Evolutionary conservation across 2,888 invertebrate genomes (phyloP).

Genomic region (Melitaea athalia): DNA sequence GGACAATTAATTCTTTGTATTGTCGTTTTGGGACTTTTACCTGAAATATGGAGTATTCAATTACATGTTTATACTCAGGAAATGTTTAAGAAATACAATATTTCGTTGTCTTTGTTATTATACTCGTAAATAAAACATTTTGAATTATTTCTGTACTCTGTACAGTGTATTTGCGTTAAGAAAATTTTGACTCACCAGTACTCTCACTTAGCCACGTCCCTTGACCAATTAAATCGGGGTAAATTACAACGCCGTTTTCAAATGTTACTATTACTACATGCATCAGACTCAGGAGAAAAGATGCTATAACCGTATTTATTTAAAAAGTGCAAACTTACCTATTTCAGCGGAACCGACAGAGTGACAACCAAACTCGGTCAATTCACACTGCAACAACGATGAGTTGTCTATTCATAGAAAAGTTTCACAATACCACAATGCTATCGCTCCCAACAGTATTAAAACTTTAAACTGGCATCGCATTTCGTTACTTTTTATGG

Average conservation of each 20-base stretch:
- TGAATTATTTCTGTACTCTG: background rate
- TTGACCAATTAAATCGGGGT: no score
- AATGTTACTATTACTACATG: no score
- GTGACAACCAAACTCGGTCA: slow-evolving; percentile 30
- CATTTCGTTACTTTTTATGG: slow-evolving; percentile 6
- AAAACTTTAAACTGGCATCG: slow-evolving; percentile 21
- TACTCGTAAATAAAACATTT: background rate
- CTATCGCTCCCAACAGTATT: slow-evolving; percentile 19
- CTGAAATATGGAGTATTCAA: slow-evolving; percentile 7
- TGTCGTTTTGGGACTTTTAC: slow-evolving; percentile 33
- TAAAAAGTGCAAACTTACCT: slow-evolving; percentile 12
- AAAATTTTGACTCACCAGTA: no score
- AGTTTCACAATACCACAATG: slow-evolving; percentile 24
- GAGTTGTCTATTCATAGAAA: slow-evolving; percentile 26
- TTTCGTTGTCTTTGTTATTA: background rate
- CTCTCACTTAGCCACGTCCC: no score
- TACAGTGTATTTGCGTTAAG: no score
- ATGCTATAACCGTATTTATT: slow-evolving; percentile 1
- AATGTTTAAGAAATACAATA: background rate
- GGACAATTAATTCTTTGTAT: slow-evolving; percentile 33
- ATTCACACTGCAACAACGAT: slow-evolving; percentile 20
- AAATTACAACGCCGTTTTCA: no score
- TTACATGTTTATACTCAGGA: background rate
- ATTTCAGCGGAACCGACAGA: slow-evolving; percentile 8
- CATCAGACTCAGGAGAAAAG: no score